A percentile compares a stretch with the other conserved stretches of the same genome.
Conservation (phyloP, 2,888 invertebrate genomes). For the Alviniconcha strummeri region DNA sequence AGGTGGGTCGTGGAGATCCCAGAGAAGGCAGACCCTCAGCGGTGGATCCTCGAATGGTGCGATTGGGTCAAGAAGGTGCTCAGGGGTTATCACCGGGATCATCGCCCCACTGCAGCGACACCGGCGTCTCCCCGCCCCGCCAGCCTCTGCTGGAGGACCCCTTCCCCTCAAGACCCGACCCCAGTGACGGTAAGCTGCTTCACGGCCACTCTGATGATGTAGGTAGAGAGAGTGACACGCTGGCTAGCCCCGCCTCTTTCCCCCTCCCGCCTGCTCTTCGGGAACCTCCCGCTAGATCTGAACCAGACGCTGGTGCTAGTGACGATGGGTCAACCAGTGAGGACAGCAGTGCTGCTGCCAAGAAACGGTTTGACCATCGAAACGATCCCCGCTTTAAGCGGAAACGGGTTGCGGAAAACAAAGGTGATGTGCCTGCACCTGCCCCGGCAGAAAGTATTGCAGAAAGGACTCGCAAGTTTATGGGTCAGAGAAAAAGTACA, state of each 20-base stretch:
- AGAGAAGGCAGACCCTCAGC: slow-evolving; percentile 12
- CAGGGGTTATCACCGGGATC: not conserved
- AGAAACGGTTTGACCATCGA: slow-evolving; percentile 64
- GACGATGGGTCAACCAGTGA: slow-evolving; percentile 11
- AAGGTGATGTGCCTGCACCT: not conserved
- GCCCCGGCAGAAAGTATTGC: not conserved
- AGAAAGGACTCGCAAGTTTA: slow-evolving; percentile 42
- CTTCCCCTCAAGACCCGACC: not conserved
- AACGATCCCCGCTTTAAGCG: slow-evolving; percentile 72
- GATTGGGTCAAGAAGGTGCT: slow-evolving; percentile 2
- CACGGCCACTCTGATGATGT: not conserved
- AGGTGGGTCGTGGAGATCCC: slow-evolving; percentile 3
- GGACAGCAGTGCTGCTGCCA: slow-evolving; percentile 36
- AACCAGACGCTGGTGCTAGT: slow-evolving; percentile 10
- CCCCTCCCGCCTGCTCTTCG: slow-evolving; percentile 1
- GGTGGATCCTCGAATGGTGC: slow-evolving; percentile 16
- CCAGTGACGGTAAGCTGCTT: not conserved
- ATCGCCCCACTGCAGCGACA: slow-evolving; percentile 12
- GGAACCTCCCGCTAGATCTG: slow-evolving; percentile 18
- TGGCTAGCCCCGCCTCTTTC: not conserved
- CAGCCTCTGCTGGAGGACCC: not conserved
- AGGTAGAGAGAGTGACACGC: not conserved
- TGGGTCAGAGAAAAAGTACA: slow-evolving; percentile 60
- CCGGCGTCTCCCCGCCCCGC: slow-evolving; percentile 12
- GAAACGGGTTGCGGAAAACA: slow-evolving; percentile 46